Conservation (phyloP, 2,888 invertebrate genomes). For the Tortrix viridana region DNA sequence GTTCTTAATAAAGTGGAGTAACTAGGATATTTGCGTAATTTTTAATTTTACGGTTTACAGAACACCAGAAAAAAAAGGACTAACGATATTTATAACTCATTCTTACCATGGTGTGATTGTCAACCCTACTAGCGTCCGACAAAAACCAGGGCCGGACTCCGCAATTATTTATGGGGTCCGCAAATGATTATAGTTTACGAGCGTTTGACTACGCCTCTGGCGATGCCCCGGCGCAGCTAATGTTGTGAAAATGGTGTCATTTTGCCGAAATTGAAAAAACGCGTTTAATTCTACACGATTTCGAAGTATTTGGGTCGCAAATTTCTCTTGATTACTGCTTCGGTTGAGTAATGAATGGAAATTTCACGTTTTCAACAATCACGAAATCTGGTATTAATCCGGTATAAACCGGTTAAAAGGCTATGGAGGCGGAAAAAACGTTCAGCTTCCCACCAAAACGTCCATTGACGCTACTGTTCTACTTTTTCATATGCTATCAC, state of each 20-base stretch:
- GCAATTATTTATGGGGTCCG: conserved; percentile 81
- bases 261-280: conserved; percentile 40
- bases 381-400: conserved; percentile 18
- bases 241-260: conserved; percentile 51
- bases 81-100: too few species aligned
- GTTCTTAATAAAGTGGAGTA: too few species aligned
- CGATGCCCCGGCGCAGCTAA: conserved; percentile 48
- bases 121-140: conserved; percentile 52
- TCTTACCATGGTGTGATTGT: too few species aligned
- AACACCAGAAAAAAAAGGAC: too few species aligned
- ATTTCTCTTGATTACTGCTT: conserved; percentile 37
- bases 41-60: too few species aligned
- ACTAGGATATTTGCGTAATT: too few species aligned
- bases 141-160: conserved; percentile 76
- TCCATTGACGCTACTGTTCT: conserved; percentile 14
- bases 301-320: conserved; percentile 34
- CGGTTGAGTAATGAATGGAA: conserved; percentile 33
- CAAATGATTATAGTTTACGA: conserved; percentile 83
- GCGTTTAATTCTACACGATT: conserved; percentile 35
- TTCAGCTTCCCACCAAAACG: neutral
- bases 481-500: conserved; percentile 24
- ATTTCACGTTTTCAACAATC: conserved; percentile 29
- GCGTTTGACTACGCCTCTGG: conserved; percentile 68
- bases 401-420: neutral
- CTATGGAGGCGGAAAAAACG: neutral